A percentile compares a stretch with the other conserved stretches of the same genome.
Conservation (phyloP, 2,888 invertebrate genomes). For the Drosophila glabriapex region DNA sequence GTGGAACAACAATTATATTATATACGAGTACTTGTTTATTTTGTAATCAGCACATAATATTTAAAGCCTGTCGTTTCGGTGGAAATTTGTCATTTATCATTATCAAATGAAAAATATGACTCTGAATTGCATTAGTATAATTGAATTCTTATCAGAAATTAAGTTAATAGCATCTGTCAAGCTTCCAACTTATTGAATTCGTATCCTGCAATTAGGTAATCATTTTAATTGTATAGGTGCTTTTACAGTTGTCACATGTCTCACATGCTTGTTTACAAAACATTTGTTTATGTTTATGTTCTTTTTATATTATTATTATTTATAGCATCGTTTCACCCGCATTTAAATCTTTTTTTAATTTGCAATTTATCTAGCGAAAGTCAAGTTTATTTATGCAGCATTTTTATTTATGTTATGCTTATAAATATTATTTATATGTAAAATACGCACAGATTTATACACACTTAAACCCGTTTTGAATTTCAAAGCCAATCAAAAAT, state of each 20-base stretch:
- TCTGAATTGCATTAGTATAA: constrained; percentile 15
- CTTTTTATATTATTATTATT: background rate
- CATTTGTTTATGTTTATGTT: background rate
- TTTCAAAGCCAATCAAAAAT: background rate
- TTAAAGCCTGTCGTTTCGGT: background rate
- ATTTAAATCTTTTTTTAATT: background rate
- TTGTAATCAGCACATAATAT: constrained; percentile 2
- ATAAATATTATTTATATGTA: background rate
- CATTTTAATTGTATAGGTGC: constrained; percentile 15
- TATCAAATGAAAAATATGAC: background rate
- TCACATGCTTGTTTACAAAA: too few species aligned
- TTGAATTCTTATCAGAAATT: constrained; percentile 35
- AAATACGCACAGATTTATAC: background rate
- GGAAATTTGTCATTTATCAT: background rate
- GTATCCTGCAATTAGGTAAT: constrained; percentile 27
- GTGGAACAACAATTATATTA: constrained; percentile 6
- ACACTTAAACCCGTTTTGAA: background rate
- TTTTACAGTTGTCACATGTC: background rate
- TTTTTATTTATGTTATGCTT: background rate
- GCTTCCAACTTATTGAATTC: constrained; percentile 39
- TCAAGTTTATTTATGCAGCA: background rate
- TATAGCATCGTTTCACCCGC: too few species aligned
- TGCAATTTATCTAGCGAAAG: background rate
- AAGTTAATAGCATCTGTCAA: background rate
- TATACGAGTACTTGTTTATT: background rate